Percentiles rank a stretch among this genome's conserved stretches.
Evolutionary conservation across 2,113 vertebrate species (phyloP).

Genomic region (Halichoeres trimaculatus): DNA sequence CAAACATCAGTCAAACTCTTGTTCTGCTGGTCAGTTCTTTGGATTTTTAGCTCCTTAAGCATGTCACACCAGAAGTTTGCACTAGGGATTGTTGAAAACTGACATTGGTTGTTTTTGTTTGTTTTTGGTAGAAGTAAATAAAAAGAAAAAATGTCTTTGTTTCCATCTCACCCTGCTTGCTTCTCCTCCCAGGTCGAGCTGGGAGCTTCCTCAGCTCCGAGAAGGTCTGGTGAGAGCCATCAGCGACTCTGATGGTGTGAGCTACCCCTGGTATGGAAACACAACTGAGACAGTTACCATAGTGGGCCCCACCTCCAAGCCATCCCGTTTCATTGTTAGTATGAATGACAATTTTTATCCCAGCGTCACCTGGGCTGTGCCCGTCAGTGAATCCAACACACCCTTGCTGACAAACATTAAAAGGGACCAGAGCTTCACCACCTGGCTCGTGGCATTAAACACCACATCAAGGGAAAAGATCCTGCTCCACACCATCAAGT

Average conservation of each 20-base stretch:
- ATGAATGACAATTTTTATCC: slow-evolving; percentile 99
- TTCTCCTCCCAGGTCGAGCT: slow-evolving; percentile 90
- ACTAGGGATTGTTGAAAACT: no score
- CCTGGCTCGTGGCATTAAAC: slow-evolving; percentile 98
- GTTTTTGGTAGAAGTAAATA: neutral
- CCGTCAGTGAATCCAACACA: slow-evolving; percentile 95
- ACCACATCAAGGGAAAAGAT: slow-evolving; percentile 94
- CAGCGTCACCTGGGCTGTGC: slow-evolving; percentile 98
- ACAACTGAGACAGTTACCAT: slow-evolving; percentile 97
- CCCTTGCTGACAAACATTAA: slow-evolving; percentile 95
- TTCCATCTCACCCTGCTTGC: neutral
- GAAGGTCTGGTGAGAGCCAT: slow-evolving; percentile 96
- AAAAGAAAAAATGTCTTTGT: neutral
- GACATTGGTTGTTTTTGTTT: neutral
- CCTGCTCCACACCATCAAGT: slow-evolving; percentile 96
- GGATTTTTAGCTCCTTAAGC: neutral
- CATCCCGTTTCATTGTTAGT: slow-evolving; percentile 94
- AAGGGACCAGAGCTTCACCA: slow-evolving; percentile 98
- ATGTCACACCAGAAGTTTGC: neutral
- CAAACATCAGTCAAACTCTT: neutral
- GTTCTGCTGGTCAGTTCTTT: neutral
- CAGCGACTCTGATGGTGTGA: slow-evolving; percentile 97
- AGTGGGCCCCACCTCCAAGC: slow-evolving; percentile 92
- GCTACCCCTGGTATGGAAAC: slow-evolving; percentile 99
- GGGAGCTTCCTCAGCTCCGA: slow-evolving; percentile 95